phyloP scores from a whole-genome alignment of 2,888 invertebrate species.

The Drosophila histrio region DNA sequence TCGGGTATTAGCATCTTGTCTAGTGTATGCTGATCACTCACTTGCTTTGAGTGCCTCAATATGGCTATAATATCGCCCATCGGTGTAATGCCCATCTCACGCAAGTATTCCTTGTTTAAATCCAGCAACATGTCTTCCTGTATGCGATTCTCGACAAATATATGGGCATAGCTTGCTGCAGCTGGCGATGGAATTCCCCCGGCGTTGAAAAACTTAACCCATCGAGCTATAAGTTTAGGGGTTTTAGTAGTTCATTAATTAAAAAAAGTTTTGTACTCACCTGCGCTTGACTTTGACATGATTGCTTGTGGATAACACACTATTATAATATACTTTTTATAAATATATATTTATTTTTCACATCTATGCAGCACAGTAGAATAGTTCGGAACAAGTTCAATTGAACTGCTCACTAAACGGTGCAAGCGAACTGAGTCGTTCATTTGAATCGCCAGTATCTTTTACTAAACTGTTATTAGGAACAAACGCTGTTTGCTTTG shows the following conservation, averaged over 20 bases:
- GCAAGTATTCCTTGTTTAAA: conserved; percentile 93
- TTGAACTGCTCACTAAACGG: background rate
- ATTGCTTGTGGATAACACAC: conserved; percentile 3
- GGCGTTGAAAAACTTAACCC: conserved; percentile 94
- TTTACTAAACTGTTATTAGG: background rate
- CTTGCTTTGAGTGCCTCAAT: conserved; percentile 87
- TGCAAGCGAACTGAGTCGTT: background rate
- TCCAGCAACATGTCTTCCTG: conserved; percentile 94
- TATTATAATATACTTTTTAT: background rate
- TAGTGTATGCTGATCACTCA: conserved; percentile 86
- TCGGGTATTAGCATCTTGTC: conserved; percentile 87
- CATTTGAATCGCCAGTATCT: background rate
- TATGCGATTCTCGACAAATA: conserved; percentile 94
- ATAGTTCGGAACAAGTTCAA: conserved; percentile 16
- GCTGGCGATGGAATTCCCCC: conserved; percentile 91
- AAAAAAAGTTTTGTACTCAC: conserved; percentile 38
- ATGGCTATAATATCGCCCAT: conserved; percentile 90
- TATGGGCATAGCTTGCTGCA: conserved; percentile 92
- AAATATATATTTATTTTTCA: conserved; percentile 38
- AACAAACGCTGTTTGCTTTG: too few relatives aligned
- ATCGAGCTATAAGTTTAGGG: conserved; percentile 83
- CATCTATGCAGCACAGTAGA: conserved; percentile 18
- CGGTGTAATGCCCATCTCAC: conserved; percentile 93
- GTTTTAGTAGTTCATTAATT: background rate
- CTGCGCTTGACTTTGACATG: conserved; percentile 78